Evolutionary conservation across 1,140 invertebrate species (phyloP).

Genomic region (Gonioctena quinquepunctata): DNA sequence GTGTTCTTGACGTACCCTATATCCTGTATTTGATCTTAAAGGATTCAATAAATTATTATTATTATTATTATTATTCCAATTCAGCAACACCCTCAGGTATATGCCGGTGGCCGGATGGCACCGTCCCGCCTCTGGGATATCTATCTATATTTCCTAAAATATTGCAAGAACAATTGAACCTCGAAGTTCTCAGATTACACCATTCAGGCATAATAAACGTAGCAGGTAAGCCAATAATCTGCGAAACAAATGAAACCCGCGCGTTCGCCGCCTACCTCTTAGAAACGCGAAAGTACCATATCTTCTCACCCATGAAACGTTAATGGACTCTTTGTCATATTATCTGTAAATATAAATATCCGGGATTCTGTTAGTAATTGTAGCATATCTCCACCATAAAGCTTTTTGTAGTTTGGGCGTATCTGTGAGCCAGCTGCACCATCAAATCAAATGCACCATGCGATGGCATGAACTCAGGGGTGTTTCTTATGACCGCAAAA

Average conservation of each 20-base stretch:
- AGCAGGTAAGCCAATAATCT: not conserved
- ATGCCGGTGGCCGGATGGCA: too few relatives aligned
- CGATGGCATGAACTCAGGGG: not conserved
- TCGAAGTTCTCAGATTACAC: not conserved
- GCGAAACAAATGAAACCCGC: not conserved
- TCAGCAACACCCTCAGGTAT: too few relatives aligned
- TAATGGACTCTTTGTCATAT: slow-evolving; percentile 17
- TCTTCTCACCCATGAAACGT: not conserved
- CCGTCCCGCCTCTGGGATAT: too few relatives aligned
- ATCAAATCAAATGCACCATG: slow-evolving; percentile 1
- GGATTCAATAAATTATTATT: too few relatives aligned
- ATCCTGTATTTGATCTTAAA: too few relatives aligned
- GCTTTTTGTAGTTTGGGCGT: slow-evolving; percentile 15
- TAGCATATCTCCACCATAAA: slow-evolving; percentile 10
- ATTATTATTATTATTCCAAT: too few relatives aligned
- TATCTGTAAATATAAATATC: slow-evolving; percentile 20
- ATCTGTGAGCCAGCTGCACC: not conserved
- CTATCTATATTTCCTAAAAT: too few relatives aligned
- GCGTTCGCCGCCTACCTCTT: not conserved
- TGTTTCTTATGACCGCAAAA: not conserved
- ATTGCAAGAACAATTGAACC: not conserved
- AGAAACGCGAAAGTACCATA: not conserved
- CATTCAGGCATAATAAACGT: not conserved
- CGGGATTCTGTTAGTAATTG: slow-evolving; percentile 16
- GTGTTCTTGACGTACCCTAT: too few relatives aligned